Evolutionary conservation across 2,113 vertebrate genomes (phyloP), one percentile per base, ranked within the genome.

Genomic region (Eubucco bourcierii): DNA sequence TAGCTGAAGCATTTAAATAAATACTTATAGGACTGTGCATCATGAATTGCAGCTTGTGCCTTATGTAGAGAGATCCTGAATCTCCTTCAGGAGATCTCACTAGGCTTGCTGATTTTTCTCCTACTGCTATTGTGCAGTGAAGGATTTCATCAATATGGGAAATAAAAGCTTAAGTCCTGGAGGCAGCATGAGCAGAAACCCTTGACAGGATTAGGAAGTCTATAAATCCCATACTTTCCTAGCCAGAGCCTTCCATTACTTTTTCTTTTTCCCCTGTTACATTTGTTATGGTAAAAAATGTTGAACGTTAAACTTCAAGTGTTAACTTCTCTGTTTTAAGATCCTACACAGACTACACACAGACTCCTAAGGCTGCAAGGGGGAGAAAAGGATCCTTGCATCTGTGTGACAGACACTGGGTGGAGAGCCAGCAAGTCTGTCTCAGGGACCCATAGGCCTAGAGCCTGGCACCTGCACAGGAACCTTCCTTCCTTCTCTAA

Each of bases 111-210:
- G 68, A 41, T 75, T 89, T 79, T 77, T 61, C 52, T 91, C 37
- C 41, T 55, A 5, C 9, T 82, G n/a, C 47, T 72, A 50, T n/a
- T 77, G 31, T 75, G 23, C 47, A 67, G 20, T 28, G 21, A 56
- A 44, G 7, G 12, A 89, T n/a, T 71, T 84, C 23, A 89, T 66
- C 84, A 70, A 66, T 23, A 80, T 0, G 4, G 47, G 29, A 31
- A 4, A 15, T 20, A 76, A 91, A 90, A 85, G 15, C 68, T 74
- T 68, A 41, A 58, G 68, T 80, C 68, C 72, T 70, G 56, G 6
- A 91, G 72, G 80, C 64, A 83, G 44, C 72, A 29, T 11, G 29
- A 82, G 39, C 72, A 80, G 83, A 85, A 94, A 83, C 29, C 15
- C 72, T 44, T 63, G 60, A 85, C 60, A 74, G 64, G 29, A 50